Conservation (phyloP, 35 echinoderm and acorn worm species). For the Stichopus chloronotus region DNA sequence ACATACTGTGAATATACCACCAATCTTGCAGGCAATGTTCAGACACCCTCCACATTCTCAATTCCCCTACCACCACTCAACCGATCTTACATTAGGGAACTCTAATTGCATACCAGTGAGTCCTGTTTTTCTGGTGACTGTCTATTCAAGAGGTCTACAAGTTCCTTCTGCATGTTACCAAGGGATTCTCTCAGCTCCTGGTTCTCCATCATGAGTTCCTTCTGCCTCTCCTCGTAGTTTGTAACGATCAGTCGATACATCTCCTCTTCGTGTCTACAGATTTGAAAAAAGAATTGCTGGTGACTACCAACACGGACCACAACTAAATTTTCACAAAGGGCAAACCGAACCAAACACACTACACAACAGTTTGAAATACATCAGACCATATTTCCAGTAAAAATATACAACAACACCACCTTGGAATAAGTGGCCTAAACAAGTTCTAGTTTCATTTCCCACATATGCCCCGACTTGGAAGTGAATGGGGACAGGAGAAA, state of each 20-base stretch:
- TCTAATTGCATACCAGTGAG: not conserved
- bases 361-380: too few relatives aligned
- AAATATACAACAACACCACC: too few relatives aligned
- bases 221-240: constrained; percentile 98
- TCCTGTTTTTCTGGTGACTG: constrained; percentile 65
- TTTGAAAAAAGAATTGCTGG: not conserved
- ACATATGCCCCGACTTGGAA: too few relatives aligned
- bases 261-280: constrained; percentile 88
- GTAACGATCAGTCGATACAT: constrained; percentile 98
- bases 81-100: not conserved
- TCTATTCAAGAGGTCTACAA: constrained; percentile 90
- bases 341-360: not conserved
- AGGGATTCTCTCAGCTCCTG: constrained; percentile 94
- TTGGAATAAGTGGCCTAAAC: too few relatives aligned
- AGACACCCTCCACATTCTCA: too few relatives aligned
- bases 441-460: too few relatives aligned
- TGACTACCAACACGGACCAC: not conserved
- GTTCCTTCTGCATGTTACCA: constrained; percentile 97
- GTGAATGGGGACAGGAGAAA: too few relatives aligned
- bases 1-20: too few relatives aligned
- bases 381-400: not conserved
- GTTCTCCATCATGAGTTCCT: constrained; percentile 97
- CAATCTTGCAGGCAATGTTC: too few relatives aligned
- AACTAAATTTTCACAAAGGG: not conserved
- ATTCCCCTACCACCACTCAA: too few relatives aligned